Evolutionary conservation across 1,140 invertebrate species (phyloP), one percentile per base, ranked within the genome.

Genomic region (Papilio aristodemus): DNA sequence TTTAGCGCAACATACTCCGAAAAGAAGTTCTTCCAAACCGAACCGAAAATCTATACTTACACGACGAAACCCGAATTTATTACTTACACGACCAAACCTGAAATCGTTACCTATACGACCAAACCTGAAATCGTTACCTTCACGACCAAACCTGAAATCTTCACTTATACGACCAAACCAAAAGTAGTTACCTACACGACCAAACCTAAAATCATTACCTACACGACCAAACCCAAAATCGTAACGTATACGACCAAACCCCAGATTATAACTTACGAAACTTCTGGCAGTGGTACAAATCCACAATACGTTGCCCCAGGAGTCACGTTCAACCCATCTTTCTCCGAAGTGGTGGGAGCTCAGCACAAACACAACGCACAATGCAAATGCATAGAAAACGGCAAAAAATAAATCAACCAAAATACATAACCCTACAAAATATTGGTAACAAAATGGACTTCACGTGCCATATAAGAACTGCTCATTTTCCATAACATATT

Each of bases 141-240:
- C 67, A 89, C 87, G 4, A 87, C 84, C 2, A 89, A 89, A 69
- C 84, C 85, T 0, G 68, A 86, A 72, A 76, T 81, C 4, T 63
- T 89, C 4, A 86, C 86, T 0, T 90, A 79, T 58, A 90, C 88
- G 0, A 88, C 86, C 0, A 89, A 90, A 37, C 88, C 88, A 0
- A 75, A 90, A 71, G 70, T 85, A 0, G 54, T 86, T 0, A 86
- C 80, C 0, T 89, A 78, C 58, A 89, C 86, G 14, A 89, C 86
- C 9, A 87, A 87, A 59, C 84, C 84, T 0, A 69, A 86, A 50
- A 75, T 78, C 5, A 69, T 85, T 5, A 86, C 81, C 0, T 85
- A 79, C 67, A 83, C 82, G n/a, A 84, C 82, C 3, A 82, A 84
- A 43, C 82, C 82, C n/a, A 74, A 83, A 67, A 39, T 79, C 1